Conservation (phyloP, 2,888 invertebrate species). For the Cancer borealis region DNA sequence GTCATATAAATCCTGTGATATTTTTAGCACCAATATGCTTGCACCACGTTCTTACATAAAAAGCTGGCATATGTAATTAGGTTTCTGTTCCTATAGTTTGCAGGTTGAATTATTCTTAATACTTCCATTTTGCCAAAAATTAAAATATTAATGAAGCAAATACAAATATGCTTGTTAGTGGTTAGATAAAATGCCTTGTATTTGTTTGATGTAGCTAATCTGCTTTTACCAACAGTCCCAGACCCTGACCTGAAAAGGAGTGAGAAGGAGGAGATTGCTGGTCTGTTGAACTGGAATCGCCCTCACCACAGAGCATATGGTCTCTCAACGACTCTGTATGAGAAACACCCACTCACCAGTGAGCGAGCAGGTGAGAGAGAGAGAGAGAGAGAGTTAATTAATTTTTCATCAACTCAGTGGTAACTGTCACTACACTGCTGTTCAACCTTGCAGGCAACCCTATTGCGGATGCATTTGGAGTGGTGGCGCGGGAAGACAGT, state of each 20-base stretch:
- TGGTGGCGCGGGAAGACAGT: conserved; percentile 86
- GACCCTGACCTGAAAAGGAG: conserved; percentile 76
- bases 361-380: conserved; percentile 81
- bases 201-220: background rate
- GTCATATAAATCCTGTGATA: background rate
- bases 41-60: background rate
- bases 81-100: background rate
- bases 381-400: background rate
- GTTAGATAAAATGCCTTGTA: background rate
- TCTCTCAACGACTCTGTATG: conserved; percentile 89
- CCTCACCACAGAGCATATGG: conserved; percentile 85
- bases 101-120: background rate
- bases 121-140: background rate
- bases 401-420: background rate
- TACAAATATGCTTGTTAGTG: background rate
- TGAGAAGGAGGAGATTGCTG: conserved; percentile 80
- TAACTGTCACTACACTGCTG: background rate
- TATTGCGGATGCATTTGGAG: conserved; percentile 92
- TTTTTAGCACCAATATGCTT: background rate
- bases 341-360: conserved; percentile 89
- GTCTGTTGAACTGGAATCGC: conserved; percentile 83
- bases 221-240: conserved; percentile 62
- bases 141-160: background rate
- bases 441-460: conserved; percentile 86
- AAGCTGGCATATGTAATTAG: background rate